phyloP scores from a whole-genome alignment of 2,797 vertebrate genomes.

The Tolypeutes matacus region DNA sequence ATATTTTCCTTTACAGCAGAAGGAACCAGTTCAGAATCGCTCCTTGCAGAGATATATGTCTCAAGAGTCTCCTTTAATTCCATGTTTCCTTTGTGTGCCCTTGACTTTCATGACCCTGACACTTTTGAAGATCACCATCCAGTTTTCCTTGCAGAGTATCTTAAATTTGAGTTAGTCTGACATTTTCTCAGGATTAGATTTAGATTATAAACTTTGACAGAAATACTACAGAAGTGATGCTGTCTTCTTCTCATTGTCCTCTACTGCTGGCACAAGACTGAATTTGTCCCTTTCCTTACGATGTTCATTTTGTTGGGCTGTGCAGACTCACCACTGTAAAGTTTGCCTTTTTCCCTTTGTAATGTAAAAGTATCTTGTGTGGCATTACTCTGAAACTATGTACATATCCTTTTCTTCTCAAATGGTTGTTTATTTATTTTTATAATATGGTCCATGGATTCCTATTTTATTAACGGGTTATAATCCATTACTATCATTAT shows the following conservation, averaged over 20 bases:
- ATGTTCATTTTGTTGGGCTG: neutral
- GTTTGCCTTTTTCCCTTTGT: neutral
- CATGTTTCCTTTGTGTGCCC: neutral
- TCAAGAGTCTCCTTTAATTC: neutral
- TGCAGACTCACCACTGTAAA: neutral
- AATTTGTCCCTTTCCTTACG: neutral
- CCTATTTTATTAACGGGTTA: neutral
- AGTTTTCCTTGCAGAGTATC: neutral
- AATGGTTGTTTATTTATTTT: constrained; percentile 34
- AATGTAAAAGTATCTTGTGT: neutral
- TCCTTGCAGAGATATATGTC: neutral
- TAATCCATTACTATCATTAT: neutral
- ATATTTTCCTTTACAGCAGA: neutral
- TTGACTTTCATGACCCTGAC: neutral
- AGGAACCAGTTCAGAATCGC: neutral
- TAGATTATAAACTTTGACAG: neutral
- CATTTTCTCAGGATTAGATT: neutral
- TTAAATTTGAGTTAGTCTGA: constrained; percentile 30
- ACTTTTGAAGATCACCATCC: neutral
- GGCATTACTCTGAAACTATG: neutral
- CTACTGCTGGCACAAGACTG: neutral
- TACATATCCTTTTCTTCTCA: neutral
- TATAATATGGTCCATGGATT: neutral
- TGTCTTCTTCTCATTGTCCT: neutral
- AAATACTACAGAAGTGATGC: neutral